These are phyloP conservation scores for Pseudomugil gertrudae DNA, from an alignment of 2,797 vertebrate species.

Conservation along the genomic window DNA sequence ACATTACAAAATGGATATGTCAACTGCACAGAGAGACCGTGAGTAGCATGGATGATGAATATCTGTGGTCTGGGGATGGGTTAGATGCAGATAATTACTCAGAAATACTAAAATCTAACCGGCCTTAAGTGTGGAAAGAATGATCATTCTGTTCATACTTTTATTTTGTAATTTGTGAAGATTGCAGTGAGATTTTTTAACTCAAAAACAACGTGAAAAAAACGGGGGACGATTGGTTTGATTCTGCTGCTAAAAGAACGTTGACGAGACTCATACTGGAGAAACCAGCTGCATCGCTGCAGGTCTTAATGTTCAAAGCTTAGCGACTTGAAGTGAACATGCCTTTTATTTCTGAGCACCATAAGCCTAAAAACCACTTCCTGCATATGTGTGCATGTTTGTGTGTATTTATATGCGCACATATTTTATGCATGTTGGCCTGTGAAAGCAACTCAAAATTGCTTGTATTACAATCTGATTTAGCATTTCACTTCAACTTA, in stretches of 20 bases:
- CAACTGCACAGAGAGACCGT: slow-evolving; percentile 9
- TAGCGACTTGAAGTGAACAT: slow-evolving; percentile 33
- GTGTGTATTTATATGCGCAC: slow-evolving; percentile 32
- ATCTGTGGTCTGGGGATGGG: background rate
- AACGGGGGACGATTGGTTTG: too few relatives aligned
- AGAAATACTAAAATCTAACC: slow-evolving; percentile 21
- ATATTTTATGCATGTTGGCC: slow-evolving; percentile 7
- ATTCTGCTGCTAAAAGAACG: slow-evolving; percentile 9
- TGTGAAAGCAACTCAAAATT: slow-evolving; percentile 17
- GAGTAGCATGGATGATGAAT: slow-evolving; percentile 22
- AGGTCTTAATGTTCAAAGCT: slow-evolving; percentile 14
- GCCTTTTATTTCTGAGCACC: slow-evolving; percentile 47
- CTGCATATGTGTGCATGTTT: slow-evolving; percentile 30
- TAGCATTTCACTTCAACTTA: background rate
- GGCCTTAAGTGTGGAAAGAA: background rate
- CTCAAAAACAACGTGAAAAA: too few relatives aligned
- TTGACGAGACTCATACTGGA: background rate
- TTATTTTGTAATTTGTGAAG: background rate
- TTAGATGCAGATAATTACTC: background rate
- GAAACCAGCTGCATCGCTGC: background rate
- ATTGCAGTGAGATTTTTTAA: background rate
- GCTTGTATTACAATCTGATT: slow-evolving; percentile 12
- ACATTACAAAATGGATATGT: slow-evolving; percentile 15
- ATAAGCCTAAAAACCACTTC: slow-evolving; percentile 67
- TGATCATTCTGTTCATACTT: too few relatives aligned